Conservation (phyloP, 64 coral and sea anemone genomes). For the Montipora foliosa region DNA sequence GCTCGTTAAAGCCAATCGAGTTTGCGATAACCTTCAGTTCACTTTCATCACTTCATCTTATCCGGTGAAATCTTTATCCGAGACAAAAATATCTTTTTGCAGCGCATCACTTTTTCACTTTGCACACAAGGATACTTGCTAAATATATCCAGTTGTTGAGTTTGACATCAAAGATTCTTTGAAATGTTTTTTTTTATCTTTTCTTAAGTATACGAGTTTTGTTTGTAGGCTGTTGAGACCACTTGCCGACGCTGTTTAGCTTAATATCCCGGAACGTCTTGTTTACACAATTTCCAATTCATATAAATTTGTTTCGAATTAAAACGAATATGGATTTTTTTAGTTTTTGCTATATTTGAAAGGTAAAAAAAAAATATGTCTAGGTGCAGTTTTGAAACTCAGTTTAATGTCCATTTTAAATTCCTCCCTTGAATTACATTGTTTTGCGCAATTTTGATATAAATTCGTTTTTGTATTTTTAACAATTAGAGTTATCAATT, state of each 20-base stretch:
- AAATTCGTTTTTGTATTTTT: too few species aligned
- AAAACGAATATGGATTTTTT: not conserved
- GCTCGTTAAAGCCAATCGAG: not conserved
- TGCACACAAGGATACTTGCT: not conserved
- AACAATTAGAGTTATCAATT: too few species aligned
- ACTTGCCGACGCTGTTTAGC: not conserved
- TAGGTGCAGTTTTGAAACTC: too few species aligned
- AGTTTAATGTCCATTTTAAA: too few species aligned
- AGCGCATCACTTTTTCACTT: not conserved
- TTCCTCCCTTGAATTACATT: too few species aligned
- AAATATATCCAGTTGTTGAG: not conserved
- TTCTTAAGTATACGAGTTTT: not conserved
- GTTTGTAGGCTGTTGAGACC: not conserved
- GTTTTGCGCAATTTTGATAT: too few species aligned
- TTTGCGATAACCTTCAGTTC: not conserved
- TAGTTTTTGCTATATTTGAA: not conserved
- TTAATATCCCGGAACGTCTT: not conserved
- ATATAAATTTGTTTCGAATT: slow-evolving; percentile 18
- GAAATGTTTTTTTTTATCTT: not conserved
- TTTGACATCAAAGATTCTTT: not conserved
- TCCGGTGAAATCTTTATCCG: not conserved
- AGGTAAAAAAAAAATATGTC: not conserved
- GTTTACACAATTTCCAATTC: not conserved
- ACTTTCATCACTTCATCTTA: not conserved
- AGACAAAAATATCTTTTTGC: not conserved